These are phyloP conservation scores for Coreoperca whiteheadi DNA, from an alignment of 2,113 vertebrate species.

Conservation along the genomic window DNA sequence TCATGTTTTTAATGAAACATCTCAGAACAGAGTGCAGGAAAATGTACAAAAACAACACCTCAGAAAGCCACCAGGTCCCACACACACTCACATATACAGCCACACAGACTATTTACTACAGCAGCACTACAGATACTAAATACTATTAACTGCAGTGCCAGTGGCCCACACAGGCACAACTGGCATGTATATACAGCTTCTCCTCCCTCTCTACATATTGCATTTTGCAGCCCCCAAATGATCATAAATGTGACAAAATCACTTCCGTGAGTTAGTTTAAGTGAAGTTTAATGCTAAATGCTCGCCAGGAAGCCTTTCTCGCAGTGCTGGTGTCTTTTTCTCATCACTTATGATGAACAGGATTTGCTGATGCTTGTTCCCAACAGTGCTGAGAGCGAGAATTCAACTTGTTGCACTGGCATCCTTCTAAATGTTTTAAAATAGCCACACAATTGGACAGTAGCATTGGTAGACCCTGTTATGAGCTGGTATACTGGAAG, in stretches of 20 bases:
- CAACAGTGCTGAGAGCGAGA: not conserved
- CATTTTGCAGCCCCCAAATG: not conserved
- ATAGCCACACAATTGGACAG: too few species aligned
- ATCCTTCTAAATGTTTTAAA: not conserved
- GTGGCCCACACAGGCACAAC: slow-evolving; percentile 63
- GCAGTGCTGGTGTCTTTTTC: not conserved
- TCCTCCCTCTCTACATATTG: slow-evolving; percentile 13
- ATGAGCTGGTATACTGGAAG: not conserved
- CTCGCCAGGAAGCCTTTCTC: not conserved
- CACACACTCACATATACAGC: not conserved
- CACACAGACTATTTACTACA: slow-evolving; percentile 48
- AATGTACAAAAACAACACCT: slow-evolving; percentile 1
- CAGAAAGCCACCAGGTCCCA: slow-evolving; percentile 24
- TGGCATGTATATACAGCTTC: slow-evolving; percentile 41
- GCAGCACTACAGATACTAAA: slow-evolving; percentile 30
- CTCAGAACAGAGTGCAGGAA: slow-evolving; percentile 3
- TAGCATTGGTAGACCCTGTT: too few species aligned
- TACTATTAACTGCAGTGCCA: slow-evolving; percentile 8
- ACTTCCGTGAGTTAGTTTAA: slow-evolving; percentile 13
- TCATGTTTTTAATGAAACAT: slow-evolving; percentile 40
- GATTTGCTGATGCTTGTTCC: not conserved
- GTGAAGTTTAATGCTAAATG: not conserved
- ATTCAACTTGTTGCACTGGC: not conserved
- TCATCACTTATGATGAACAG: not conserved
- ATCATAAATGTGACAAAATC: slow-evolving; percentile 43